Conservation (phyloP, 2,888 invertebrate genomes). For the Eupithecia tripunctaria region DNA sequence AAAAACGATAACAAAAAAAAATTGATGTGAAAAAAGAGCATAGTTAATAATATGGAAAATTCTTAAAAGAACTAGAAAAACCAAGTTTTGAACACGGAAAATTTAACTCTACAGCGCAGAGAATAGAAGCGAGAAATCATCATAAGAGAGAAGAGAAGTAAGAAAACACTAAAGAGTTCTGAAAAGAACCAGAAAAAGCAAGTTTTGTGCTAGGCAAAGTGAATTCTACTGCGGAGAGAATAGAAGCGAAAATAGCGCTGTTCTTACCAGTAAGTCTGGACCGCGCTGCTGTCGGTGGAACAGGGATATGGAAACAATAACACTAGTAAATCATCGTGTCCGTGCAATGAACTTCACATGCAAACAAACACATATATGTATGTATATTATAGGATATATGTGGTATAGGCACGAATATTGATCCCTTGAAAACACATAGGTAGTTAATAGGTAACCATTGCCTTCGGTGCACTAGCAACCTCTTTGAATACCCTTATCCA, state of each 20-base stretch:
- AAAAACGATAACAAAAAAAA: no score
- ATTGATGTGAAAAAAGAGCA: not conserved
- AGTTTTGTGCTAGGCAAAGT: not conserved
- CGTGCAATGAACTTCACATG: constrained; percentile 15
- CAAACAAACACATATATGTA: not conserved
- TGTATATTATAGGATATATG: constrained; percentile 4
- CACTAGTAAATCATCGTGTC: constrained; percentile 19
- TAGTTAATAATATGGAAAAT: not conserved
- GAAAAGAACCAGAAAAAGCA: not conserved
- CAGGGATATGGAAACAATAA: constrained; percentile 34
- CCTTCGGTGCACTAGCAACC: no score
- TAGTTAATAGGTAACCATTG: no score
- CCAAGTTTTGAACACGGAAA: not conserved
- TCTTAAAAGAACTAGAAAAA: not conserved
- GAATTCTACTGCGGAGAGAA: not conserved
- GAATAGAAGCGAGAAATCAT: not conserved
- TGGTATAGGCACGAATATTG: not conserved
- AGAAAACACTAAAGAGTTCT: not conserved
- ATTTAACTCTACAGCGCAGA: not conserved
- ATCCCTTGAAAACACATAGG: not conserved
- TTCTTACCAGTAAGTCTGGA: constrained; percentile 34
- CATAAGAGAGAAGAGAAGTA: not conserved
- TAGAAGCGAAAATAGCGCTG: constrained; percentile 12
- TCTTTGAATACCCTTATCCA: no score
- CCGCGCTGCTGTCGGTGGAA: constrained; percentile 25